Conservation (phyloP, 2,113 vertebrate genomes). For the Oxyruncus cristatus region DNA sequence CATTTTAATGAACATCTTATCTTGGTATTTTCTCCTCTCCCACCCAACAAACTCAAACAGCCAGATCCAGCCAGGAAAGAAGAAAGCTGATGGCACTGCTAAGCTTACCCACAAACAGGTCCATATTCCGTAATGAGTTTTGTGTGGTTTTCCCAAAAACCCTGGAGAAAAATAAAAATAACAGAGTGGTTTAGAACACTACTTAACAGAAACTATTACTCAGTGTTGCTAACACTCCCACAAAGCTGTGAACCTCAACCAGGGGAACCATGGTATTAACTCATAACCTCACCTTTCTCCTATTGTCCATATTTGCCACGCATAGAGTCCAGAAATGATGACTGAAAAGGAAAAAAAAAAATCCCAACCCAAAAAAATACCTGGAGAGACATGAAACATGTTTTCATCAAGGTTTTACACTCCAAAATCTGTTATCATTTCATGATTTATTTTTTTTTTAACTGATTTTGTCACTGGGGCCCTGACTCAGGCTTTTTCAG, state of each 20-base stretch:
- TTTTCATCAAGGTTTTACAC: not conserved
- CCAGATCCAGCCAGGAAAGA: not conserved
- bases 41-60: not conserved
- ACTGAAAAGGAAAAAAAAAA: not conserved
- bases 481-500: not conserved
- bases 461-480: not conserved
- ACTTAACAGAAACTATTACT: not conserved
- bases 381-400: not conserved
- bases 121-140: conserved; percentile 79
- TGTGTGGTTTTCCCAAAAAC: conserved; percentile 76
- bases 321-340: not conserved
- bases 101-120: conserved; percentile 82
- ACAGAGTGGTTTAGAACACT: not conserved
- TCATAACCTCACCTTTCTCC: not conserved
- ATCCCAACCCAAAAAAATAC: not conserved
- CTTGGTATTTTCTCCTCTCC: not conserved
- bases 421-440: not conserved
- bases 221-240: not conserved
- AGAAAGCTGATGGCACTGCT: not conserved
- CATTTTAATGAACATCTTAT: not conserved
- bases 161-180: conserved; percentile 66
- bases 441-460: not conserved
- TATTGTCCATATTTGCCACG: not conserved
- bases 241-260: not conserved
- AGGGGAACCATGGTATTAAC: not conserved